Evolutionary conservation across 2,113 vertebrate species (phyloP).

Genomic region (Bagarius yarrelli): DNA sequence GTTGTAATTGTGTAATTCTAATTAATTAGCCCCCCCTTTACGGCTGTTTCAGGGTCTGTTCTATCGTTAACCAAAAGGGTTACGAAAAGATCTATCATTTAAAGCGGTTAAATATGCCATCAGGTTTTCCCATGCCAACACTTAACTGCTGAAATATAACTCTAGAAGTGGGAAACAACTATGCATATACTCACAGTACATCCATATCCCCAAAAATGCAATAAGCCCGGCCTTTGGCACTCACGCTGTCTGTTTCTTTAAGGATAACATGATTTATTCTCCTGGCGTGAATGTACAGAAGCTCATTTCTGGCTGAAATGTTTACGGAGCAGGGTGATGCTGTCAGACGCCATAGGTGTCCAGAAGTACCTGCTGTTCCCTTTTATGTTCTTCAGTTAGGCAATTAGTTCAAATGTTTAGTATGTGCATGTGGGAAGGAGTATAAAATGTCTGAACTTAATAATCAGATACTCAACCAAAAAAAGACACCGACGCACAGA

Average conservation of each 20-base stretch:
- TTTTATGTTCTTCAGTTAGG: neutral
- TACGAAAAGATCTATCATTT: neutral
- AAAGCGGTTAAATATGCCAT: neutral
- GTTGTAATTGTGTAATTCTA: neutral
- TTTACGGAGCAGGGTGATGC: constrained; percentile 23
- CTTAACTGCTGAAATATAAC: neutral
- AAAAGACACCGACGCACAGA: neutral
- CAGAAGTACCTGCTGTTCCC: neutral
- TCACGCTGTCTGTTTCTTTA: neutral
- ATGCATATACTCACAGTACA: neutral
- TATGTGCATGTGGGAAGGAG: neutral
- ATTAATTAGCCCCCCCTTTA: neutral
- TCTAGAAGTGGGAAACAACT: neutral
- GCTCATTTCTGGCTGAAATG: constrained; percentile 21
- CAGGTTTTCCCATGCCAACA: neutral
- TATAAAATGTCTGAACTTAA: neutral
- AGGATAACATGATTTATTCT: constrained; percentile 8
- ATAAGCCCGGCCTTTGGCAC: neutral
- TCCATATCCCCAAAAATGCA: neutral
- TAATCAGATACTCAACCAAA: neutral
- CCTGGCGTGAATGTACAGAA: constrained; percentile 6
- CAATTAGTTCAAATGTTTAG: neutral
- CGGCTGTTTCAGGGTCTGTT: neutral
- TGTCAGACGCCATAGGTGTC: constrained; percentile 7
- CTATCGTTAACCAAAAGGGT: neutral